Evolutionary conservation across 2,888 invertebrate genomes (phyloP).

Genomic region (Odontocerum albicorne): DNA sequence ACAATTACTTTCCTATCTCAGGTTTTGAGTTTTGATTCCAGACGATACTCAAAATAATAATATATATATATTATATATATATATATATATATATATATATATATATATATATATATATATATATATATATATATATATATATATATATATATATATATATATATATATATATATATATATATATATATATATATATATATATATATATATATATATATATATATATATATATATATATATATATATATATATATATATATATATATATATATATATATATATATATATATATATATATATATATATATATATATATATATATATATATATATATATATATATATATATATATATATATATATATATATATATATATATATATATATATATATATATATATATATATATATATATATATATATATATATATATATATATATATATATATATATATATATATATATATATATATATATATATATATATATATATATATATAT

Average conservation of each 20-base stretch:
- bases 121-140: not conserved
- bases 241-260: not conserved
- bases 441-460: not conserved
- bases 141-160: not conserved
- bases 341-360: slow-evolving; percentile 7
- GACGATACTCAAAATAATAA: too few species aligned
- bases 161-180: not conserved
- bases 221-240: not conserved
- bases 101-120: not conserved
- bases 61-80: not conserved
- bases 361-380: slow-evolving; percentile 7
- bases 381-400: slow-evolving; percentile 7
- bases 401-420: slow-evolving; percentile 7
- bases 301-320: not conserved
- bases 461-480: too few species aligned
- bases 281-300: not conserved
- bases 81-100: not conserved
- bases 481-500: too few species aligned
- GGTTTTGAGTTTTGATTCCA: too few species aligned
- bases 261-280: slow-evolving; percentile 1
- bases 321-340: slow-evolving; percentile 7
- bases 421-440: not conserved
- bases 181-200: not conserved
- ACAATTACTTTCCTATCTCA: too few species aligned
- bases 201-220: not conserved